phyloP scores from a whole-genome alignment of 2,888 invertebrate species.

The Trachelus iudaicus region DNA sequence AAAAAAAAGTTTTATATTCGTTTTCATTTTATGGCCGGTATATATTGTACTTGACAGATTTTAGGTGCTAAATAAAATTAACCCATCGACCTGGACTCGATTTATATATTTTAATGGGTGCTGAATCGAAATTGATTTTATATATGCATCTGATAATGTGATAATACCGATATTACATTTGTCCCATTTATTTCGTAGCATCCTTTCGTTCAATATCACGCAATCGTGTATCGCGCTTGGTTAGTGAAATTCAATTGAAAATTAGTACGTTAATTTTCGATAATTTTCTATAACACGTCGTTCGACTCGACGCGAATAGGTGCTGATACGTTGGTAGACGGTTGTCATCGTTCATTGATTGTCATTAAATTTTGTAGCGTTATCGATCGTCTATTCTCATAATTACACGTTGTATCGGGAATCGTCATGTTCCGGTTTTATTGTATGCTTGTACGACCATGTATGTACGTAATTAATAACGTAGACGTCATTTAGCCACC shows the following conservation, averaged over 20 bases:
- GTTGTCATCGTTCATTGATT: constrained; percentile 34
- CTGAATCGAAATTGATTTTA: background rate
- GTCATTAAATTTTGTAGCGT: background rate
- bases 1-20: background rate
- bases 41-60: background rate
- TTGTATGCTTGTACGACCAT: background rate
- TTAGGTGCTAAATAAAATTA: background rate
- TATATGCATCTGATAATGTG: background rate
- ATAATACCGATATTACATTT: background rate
- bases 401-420: constrained; percentile 40
- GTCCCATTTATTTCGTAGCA: background rate
- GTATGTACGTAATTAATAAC: background rate
- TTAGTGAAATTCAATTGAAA: background rate
- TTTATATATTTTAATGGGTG: background rate
- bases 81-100: background rate
- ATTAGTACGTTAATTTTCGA: background rate
- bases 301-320: background rate
- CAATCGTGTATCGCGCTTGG: background rate
- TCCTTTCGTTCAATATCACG: background rate
- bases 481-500: background rate
- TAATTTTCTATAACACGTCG: background rate
- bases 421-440: background rate
- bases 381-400: constrained; percentile 39
- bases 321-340: constrained; percentile 28
- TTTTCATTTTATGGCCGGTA: background rate